phyloP scores from a whole-genome alignment of 2,888 invertebrate genomes.

The Glomeris marginata region DNA sequence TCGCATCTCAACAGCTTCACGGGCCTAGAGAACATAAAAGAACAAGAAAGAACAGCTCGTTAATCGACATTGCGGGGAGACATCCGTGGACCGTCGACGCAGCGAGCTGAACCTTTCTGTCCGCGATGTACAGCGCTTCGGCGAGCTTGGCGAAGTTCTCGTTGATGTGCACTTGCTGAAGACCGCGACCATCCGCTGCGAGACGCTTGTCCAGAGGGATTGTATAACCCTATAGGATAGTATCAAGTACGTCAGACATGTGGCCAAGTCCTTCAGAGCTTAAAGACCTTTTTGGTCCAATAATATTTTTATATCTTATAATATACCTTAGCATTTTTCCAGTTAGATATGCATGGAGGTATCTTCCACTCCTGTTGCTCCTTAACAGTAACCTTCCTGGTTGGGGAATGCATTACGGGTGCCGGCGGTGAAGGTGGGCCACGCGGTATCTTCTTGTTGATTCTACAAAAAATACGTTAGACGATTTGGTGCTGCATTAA shows the following conservation, averaged over 20 bases:
- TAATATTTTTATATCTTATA: background rate
- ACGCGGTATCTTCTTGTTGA: constrained; percentile 96
- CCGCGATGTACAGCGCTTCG: constrained; percentile 94
- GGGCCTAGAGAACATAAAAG: constrained; percentile 39
- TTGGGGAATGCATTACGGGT: constrained; percentile 96
- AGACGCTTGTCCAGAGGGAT: constrained; percentile 95
- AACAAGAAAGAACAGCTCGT: background rate
- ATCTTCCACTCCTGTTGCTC: constrained; percentile 99
- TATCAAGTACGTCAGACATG: too few relatives aligned
- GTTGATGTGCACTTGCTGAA: constrained; percentile 95
- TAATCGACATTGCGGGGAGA: background rate
- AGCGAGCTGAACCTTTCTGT: constrained; percentile 49
- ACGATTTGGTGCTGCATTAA: background rate
- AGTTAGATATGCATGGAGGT: constrained; percentile 97
- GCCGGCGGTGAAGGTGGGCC: constrained; percentile 98
- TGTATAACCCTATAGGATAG: constrained; percentile 83
- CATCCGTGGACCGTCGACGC: background rate
- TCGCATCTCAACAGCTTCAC: constrained; percentile 93
- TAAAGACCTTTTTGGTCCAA: background rate
- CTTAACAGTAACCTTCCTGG: constrained; percentile 91
- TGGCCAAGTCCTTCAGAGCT: too few relatives aligned
- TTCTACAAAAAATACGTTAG: constrained; percentile 37
- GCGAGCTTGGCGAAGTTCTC: constrained; percentile 98
- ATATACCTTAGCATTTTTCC: constrained; percentile 91
- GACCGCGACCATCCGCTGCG: constrained; percentile 93